A percentile compares a stretch with the other conserved stretches of the same genome.
Evolutionary conservation across 2,888 invertebrate species (phyloP).

Genomic region (Melanargia galathea): DNA sequence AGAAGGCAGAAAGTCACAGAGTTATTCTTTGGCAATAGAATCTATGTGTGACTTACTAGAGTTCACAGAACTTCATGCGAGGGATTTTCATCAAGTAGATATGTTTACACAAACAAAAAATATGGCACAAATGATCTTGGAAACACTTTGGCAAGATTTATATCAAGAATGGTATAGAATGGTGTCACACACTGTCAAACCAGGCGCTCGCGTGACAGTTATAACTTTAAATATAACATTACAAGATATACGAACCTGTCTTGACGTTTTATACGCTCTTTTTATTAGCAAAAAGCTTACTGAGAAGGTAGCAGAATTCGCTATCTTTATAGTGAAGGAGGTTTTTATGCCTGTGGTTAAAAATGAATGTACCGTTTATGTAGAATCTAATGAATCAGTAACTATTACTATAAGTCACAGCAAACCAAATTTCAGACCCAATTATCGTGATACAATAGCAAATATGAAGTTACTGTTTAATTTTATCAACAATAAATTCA

Average conservation of each 20-base stretch:
- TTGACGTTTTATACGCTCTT: constrained; percentile 69
- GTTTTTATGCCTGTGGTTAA: constrained; percentile 83
- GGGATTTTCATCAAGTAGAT: constrained; percentile 77
- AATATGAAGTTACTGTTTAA: constrained; percentile 82
- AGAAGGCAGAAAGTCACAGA: constrained; percentile 59
- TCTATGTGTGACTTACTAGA: constrained; percentile 73
- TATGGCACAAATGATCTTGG: constrained; percentile 69
- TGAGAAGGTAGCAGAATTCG: constrained; percentile 80
- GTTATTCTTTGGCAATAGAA: constrained; percentile 72
- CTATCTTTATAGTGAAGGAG: constrained; percentile 80
- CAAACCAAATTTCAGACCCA: constrained; percentile 65
- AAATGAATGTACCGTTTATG: constrained; percentile 66
- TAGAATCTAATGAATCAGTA: constrained; percentile 60
- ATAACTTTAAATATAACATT: constrained; percentile 64
- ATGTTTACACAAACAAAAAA: constrained; percentile 75
- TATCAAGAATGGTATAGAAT: constrained; percentile 74
- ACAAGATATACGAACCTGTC: constrained; percentile 47
- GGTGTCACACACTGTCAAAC: constrained; percentile 64
- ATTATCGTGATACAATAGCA: constrained; percentile 79
- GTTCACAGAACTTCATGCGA: constrained; percentile 68
- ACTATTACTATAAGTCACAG: constrained; percentile 61
- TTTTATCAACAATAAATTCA: constrained; percentile 82
- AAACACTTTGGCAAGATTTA: constrained; percentile 72
- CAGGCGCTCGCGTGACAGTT: constrained; percentile 53
- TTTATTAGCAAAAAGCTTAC: constrained; percentile 65